Conservation (phyloP, 2,113 vertebrate species). For the Bubo bubo region DNA sequence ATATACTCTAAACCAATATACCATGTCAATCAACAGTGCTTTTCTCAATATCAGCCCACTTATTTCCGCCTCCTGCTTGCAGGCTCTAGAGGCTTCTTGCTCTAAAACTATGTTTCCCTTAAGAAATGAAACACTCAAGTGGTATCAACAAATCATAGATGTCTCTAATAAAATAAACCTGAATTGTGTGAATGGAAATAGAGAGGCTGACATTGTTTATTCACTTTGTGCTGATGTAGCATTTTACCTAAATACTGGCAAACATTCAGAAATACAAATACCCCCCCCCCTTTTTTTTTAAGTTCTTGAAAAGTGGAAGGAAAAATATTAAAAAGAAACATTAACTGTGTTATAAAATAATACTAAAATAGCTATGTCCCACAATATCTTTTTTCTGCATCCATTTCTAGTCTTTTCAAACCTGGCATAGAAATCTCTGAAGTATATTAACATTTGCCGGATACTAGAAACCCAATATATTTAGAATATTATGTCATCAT, state of each 20-base stretch:
- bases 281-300: background rate
- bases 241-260: background rate
- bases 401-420: background rate
- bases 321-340: background rate
- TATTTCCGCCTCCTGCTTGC: slow-evolving; percentile 31
- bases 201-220: background rate
- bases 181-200: background rate
- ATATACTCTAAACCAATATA: slow-evolving; percentile 50
- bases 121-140: background rate
- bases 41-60: slow-evolving; percentile 58
- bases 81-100: slow-evolving; percentile 3
- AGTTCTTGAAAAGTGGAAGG: background rate
- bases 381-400: background rate
- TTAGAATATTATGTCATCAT: background rate
- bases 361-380: background rate
- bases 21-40: slow-evolving; percentile 54
- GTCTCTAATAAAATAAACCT: slow-evolving; percentile 3
- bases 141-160: background rate
- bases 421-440: background rate
- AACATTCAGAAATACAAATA: background rate
- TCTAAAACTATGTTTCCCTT: background rate
- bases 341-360: background rate
- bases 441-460: background rate
- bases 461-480: background rate
- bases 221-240: background rate